phyloP scores from a whole-genome alignment of 2,888 invertebrate genomes.

The Pediacus dermestoides region DNA sequence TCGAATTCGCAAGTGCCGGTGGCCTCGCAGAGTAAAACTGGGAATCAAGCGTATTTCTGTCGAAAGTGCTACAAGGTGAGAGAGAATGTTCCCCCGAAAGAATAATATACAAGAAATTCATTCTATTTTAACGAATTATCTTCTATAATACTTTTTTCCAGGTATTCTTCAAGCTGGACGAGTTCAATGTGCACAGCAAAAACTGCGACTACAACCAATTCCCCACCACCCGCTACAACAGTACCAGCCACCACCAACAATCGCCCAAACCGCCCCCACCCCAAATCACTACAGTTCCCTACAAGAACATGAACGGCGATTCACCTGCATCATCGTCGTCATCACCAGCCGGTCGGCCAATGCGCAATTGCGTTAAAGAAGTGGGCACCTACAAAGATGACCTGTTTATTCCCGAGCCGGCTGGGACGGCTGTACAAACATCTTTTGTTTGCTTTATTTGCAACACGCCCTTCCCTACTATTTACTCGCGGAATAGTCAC shows the following conservation, averaged over 20 bases:
- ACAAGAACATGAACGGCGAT: slow-evolving; percentile 25
- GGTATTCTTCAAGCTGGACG: slow-evolving; percentile 47
- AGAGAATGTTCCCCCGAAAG: too few species aligned
- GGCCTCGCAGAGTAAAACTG: slow-evolving; percentile 31
- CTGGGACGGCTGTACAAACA: slow-evolving; percentile 22
- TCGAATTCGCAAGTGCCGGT: slow-evolving; percentile 22
- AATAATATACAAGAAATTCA: too few species aligned
- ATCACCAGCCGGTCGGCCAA: slow-evolving; percentile 40
- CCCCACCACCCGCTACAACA: slow-evolving; percentile 1
- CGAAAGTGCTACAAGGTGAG: slow-evolving; percentile 46
- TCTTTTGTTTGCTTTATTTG: slow-evolving; percentile 47
- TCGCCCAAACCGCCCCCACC: not conserved
- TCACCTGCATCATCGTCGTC: slow-evolving; percentile 19
- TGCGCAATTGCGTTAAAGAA: slow-evolving; percentile 44
- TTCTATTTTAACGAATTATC: too few species aligned
- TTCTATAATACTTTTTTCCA: slow-evolving; percentile 10
- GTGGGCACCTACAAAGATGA: slow-evolving; percentile 43
- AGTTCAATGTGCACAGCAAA: slow-evolving; percentile 47
- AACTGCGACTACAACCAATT: slow-evolving; percentile 38
- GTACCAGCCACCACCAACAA: too few species aligned
- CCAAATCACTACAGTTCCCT: not conserved
- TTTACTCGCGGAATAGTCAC: slow-evolving; percentile 47
- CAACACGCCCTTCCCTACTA: slow-evolving; percentile 46
- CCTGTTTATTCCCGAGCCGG: slow-evolving; percentile 21
- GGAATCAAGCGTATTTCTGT: slow-evolving; percentile 49